Evolutionary conservation across 2,113 vertebrate species (phyloP), one percentile per base, ranked within the genome.

Genomic region (Rhipidura dahli): DNA sequence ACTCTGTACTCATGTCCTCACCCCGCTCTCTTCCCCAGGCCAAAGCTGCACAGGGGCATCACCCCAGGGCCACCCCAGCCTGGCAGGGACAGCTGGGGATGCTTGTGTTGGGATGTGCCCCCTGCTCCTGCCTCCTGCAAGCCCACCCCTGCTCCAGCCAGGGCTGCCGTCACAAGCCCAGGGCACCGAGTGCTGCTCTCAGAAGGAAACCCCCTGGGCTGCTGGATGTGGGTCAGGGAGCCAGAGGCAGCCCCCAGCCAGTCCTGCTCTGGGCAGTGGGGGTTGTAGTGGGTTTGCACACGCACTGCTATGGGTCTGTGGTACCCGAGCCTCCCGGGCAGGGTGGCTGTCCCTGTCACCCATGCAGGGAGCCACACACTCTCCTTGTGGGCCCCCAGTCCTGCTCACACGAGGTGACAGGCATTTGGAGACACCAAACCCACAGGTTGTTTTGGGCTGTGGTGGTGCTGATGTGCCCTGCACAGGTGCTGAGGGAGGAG

Each of bases 321-420:
- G 30, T 64, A 8, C 35, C 26, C 0, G 4, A 35, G 61, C 39
- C 20, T 15, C 51, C 13, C 0, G 1, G 47, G 33, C 57, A 42
- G 59, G 35, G 28, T 24, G 15, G 0, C 0, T 60, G 56, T 33
- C 18, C 61, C 54, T 21, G 65, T 33, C 60, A 42, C 37, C 20
- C 9, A 3, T 1, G 8, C 26, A 30, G 28, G 28, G 51, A 23
- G 7, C 31, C 44, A 44, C 35, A 22, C 3, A 21, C 12, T 9
- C 44, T 39, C 18, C 0, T 1, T 49, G 15, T 22, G 54, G 8
- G 12, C 2, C 20, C 39, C 9, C 1, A 3, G 47, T 7, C 28
- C 57, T 33, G 33, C 59, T 82, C 7, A 2, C 42, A 12, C 59
- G 2, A 3, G 11, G 15, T 35, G 39, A 45, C 35, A 31, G 23